Evolutionary conservation across 2,797 vertebrate species (phyloP).

Genomic region (Heteromormyrus szaboi): DNA sequence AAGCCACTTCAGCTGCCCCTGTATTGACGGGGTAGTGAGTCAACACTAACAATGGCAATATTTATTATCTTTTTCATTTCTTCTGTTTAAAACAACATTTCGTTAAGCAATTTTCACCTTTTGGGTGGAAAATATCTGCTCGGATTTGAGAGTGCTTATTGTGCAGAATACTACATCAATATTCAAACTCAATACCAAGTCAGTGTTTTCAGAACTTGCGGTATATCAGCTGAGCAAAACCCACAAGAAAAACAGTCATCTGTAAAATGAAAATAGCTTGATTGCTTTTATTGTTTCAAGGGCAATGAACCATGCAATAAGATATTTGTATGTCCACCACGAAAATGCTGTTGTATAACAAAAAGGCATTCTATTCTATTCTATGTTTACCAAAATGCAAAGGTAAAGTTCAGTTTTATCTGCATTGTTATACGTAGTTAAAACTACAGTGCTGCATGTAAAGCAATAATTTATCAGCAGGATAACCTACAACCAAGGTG

Average conservation of each 20-base stretch:
- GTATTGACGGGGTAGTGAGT: not conserved
- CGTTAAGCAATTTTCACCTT: not conserved
- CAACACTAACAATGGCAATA: not conserved
- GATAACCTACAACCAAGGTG: not conserved
- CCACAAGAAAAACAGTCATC: not conserved
- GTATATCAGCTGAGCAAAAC: not conserved
- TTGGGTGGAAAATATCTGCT: not conserved
- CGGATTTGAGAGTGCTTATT: not conserved
- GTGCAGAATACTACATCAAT: not conserved
- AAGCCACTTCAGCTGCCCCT: not conserved
- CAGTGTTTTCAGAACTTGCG: not conserved
- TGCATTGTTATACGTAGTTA: not conserved
- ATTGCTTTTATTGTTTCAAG: not conserved
- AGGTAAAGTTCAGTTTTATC: not conserved
- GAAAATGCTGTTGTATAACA: not conserved
- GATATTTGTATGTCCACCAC: not conserved
- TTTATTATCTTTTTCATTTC: not conserved
- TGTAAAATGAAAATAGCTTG: not conserved
- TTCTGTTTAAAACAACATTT: not conserved
- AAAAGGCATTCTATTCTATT: not conserved
- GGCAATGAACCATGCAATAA: not conserved
- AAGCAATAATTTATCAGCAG: not conserved
- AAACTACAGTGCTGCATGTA: not conserved
- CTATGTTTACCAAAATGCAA: not conserved
- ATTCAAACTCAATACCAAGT: not conserved